Base-by-base conservation (phyloP, 64 coral and sea anemone species). In the Actinia equina region DNA sequence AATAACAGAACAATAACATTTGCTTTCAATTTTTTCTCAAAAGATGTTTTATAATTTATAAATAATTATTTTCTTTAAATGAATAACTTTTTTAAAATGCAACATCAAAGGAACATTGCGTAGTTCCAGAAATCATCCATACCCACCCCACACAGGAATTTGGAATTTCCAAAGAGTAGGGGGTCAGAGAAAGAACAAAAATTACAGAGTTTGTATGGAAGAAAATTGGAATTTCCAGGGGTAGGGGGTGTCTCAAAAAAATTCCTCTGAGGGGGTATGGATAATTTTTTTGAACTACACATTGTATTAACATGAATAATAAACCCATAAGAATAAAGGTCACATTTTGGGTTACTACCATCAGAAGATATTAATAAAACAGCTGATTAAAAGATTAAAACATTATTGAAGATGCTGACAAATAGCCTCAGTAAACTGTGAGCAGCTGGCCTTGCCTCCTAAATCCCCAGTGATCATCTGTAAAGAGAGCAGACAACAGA, bases 391-490 rank as follows among this genome's bases (percentile, higher is more conserved):
- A 74, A 74, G n/a, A 11, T 42, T 19, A 17, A 37, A 53, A 4
- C 46, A 71, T 64, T 87, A 93, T n/a, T 88, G 65, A 27, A 97
- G 67, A 79, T 98, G 88, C 18, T 88, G 85, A 46, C 97, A 95
- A 56, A 99, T 99, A 52, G 94, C 97, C 53, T 90, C 77, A 52
- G 97, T 99, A 60, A 99, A 99, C 54, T 92, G 90, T 6, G 97
- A 99, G 51, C 97, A 99, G 3, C 82, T 93, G 7, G 90, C 84
- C 17, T 87, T 63, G 17, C 97, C 97, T 63, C 97, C 97, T 77
- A 99, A 88, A 85, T 99, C 97, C 10, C 97, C 93, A 14, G 97
- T 99, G 45, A 95, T 82, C 3, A 95, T 89, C 97, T 99, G 64
- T 82, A 37, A 84, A 91, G 7, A 65, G 7, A 49, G 7, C 46